Evolutionary conservation across 2,888 invertebrate genomes (phyloP).

Genomic region (Xanthia togata): DNA sequence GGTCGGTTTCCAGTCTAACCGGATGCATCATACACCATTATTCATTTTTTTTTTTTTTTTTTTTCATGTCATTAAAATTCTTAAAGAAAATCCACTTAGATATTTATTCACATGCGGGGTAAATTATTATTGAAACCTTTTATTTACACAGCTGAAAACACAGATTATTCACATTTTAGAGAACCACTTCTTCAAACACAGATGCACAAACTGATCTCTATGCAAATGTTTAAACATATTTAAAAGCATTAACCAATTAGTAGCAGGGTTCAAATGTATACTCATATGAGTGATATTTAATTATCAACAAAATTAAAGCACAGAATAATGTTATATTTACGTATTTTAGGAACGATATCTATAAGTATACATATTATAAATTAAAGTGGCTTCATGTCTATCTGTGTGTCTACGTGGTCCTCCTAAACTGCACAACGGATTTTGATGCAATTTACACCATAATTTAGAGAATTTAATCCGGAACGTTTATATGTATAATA

Average conservation of each 20-base stretch:
- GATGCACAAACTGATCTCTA: not conserved
- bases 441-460: not conserved
- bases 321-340: not conserved
- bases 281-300: constrained; percentile 5
- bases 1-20: not conserved
- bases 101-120: not conserved
- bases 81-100: not conserved
- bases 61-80: not conserved
- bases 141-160: not conserved
- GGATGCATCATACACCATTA: not conserved
- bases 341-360: not conserved
- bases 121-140: not conserved
- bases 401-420: not conserved
- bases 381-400: not conserved
- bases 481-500: not conserved
- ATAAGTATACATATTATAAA: not conserved
- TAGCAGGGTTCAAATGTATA: constrained; percentile 6
- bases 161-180: not conserved
- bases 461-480: no score
- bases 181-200: not conserved
- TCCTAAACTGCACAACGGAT: not conserved
- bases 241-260: constrained; percentile 22
- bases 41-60: not conserved
- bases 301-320: constrained; percentile 12
- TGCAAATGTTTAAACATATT: constrained; percentile 31